Base-by-base conservation (phyloP, 2,113 vertebrate species). In the Hippocampus mohnikei region DNA sequence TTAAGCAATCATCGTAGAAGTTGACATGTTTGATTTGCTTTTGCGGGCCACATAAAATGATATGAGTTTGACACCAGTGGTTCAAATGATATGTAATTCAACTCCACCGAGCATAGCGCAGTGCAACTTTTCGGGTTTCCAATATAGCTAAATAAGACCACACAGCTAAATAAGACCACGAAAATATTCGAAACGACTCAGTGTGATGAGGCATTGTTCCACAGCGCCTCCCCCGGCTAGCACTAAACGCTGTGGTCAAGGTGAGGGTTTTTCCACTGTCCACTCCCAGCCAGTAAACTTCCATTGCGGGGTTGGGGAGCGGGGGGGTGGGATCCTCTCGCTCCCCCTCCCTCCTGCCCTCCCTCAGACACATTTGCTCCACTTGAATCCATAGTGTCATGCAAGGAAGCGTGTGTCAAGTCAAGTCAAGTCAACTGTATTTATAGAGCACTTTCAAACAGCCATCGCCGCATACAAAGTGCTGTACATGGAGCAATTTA, bases 181-280 rank as follows among this genome's bases (percentile, higher is more conserved):
- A 13, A 23, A 61, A 61, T 21, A 60, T n/a, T 10, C 20, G 20
- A n/a, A 25, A 58, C 55, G 12, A 11, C 1, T 58, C 2, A 13
- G 15, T 33, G 5, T 60, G 58, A 33, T 18, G n/a, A n/a, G n/a
- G 15, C 27, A 29, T 60, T 7, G 12, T 46, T 65, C 8, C 21
- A 7, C 27, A 33, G 13, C 68, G 48, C 70, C 84, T 42, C 60
- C 59, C 6, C 33, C 5, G 18, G 65, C 13, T 74, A 42, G 60
- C 61, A 23, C 62, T 40, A 52, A 68, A 65, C 74, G 72, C 62
- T 37, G 60, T 46, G 8, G 74, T 73, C 71, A 75, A 78, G 74
- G 80, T 87, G 66, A 66, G 85, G 82, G 60, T 87, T 91, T 90
- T 90, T 90, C 86, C 89, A 91, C 83, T 86, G 81, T 79, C 73